Conservation (phyloP, 2,797 vertebrate genomes). For the Acipenser oxyrinchus region DNA sequence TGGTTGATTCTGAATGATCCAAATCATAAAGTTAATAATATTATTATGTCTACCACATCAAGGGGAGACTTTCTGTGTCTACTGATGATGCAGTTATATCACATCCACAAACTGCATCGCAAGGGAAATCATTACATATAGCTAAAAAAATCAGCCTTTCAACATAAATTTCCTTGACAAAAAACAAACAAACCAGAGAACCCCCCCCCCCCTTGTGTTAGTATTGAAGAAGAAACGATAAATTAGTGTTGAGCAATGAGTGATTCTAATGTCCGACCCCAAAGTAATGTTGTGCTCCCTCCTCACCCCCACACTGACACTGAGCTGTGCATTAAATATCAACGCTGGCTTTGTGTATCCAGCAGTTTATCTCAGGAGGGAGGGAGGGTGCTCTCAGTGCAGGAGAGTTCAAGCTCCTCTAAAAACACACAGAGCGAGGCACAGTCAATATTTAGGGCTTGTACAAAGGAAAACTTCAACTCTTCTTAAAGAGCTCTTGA, state of each 20-base stretch:
- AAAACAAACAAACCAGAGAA: conserved; percentile 30
- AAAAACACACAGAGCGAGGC: conserved; percentile 46
- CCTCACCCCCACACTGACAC: conserved; percentile 21
- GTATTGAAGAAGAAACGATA: conserved; percentile 29
- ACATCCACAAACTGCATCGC: too few species aligned
- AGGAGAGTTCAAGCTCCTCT: conserved; percentile 45
- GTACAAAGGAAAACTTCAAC: too few species aligned
- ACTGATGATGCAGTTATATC: too few species aligned
- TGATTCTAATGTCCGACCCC: conserved; percentile 41
- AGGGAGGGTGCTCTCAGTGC: conserved; percentile 37
- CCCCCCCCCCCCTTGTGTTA: conserved; percentile 21
- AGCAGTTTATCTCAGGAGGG: conserved; percentile 58
- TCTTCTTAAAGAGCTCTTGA: too few species aligned
- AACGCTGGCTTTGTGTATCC: conserved; percentile 44
- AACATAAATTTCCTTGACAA: too few species aligned
- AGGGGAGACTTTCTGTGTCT: too few species aligned
- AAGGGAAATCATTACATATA: too few species aligned
- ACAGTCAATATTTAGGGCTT: too few species aligned
- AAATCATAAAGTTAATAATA: too few species aligned
- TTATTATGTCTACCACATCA: too few species aligned
- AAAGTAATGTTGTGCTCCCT: conserved; percentile 46
- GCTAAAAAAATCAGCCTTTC: too few species aligned
- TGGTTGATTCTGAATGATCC: too few species aligned
- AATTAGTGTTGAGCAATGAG: conserved; percentile 28
- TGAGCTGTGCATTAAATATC: conserved; percentile 55